Conservation (phyloP, 2,888 invertebrate species). For the Timandra comae region DNA sequence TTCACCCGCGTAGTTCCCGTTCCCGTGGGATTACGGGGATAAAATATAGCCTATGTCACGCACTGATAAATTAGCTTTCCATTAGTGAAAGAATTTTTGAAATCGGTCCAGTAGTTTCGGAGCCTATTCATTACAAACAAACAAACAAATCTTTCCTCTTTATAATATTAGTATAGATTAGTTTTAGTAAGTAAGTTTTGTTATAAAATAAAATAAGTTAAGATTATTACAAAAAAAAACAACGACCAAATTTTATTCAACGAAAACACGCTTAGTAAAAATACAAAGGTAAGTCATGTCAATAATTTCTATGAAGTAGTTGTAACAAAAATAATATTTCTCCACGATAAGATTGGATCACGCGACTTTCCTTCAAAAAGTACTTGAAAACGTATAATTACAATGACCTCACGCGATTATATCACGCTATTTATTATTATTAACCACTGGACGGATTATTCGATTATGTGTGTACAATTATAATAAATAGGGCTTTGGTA, state of each 20-base stretch:
- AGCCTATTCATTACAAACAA: too few species aligned
- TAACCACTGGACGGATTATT: slow-evolving; percentile 1
- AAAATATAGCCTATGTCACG: too few species aligned
- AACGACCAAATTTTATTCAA: background rate
- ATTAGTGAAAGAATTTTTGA: too few species aligned
- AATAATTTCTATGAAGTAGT: slow-evolving; percentile 11
- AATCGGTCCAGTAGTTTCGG: too few species aligned
- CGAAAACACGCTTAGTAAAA: background rate
- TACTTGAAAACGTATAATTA: slow-evolving; percentile 12
- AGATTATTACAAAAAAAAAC: too few species aligned
- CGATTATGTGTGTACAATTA: background rate
- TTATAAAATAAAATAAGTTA: too few species aligned
- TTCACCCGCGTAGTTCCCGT: too few species aligned
- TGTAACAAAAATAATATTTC: slow-evolving; percentile 9
- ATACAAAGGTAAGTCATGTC: slow-evolving; percentile 1
- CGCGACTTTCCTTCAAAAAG: slow-evolving; percentile 3
- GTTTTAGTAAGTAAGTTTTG: too few species aligned
- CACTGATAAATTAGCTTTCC: too few species aligned
- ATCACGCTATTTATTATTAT: background rate
- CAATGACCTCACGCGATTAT: slow-evolving; percentile 11
- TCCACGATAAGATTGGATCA: slow-evolving; percentile 11
- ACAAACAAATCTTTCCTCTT: too few species aligned
- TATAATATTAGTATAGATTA: too few species aligned
- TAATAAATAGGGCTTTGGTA: slow-evolving; percentile 1
- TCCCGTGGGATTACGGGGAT: too few species aligned